Base-by-base conservation (phyloP, 2,888 invertebrate species). In the Alentia gelatinosa region DNA sequence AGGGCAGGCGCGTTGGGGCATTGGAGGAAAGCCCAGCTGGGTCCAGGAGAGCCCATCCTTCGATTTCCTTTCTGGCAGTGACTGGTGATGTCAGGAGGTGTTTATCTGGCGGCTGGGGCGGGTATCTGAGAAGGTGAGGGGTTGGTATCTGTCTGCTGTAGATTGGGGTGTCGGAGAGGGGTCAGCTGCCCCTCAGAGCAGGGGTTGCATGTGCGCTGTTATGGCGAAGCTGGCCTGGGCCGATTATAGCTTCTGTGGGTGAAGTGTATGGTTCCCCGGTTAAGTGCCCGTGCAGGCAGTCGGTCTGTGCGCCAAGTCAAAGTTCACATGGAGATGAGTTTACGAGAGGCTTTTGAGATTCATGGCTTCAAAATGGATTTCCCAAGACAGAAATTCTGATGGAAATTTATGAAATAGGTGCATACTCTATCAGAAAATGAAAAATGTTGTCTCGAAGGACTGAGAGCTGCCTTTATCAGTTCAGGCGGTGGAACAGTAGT, bases 61-160 rank as follows among this genome's bases (percentile, higher is more conserved):
- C 56, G 56, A 56, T 56, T 56, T 56, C 56, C 56, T 56, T 56
- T n/a, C n/a, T n/a, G n/a, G n/a, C n/a, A n/a, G 56, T 56, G 56
- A 12, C 5, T 19, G 3, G 56, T 19, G 56, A 56, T 12, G 47
- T n/a, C 56, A 56, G 3, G 56, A n/a, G 56, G 56, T 56, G 56
- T 56, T 56, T 56, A 56, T 56, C 56, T 56, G 68, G 68, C 7
- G 47, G 68, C 30, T 30, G 68, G n/a, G 30, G 33, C 12, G 68
- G 68, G 68, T 26, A 30, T 68, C 68, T 30, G 68, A 56, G 23
- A 56, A 19, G n/a, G 19, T 56, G n/a, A 56, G 56, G 56, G 56
- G 56, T 56, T 3, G 56, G 5, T 68, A 68, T 68, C 68, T 68
- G 68, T 68, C 68, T 26, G 26, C 12, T 30, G 33, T 68, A 68